Base-by-base conservation (phyloP, 2,113 vertebrate genomes). In the Silurus glanis region DNA sequence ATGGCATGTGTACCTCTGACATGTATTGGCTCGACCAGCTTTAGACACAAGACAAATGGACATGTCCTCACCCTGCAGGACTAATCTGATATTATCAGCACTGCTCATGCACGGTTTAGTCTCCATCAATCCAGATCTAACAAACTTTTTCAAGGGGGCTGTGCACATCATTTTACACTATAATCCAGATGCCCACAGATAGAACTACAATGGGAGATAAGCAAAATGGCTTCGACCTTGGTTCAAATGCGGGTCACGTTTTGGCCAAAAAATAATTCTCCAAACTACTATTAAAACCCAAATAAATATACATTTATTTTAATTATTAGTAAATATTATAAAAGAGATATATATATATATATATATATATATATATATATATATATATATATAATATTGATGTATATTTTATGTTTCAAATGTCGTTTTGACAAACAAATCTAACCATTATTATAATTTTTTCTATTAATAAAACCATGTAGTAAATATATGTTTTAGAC, bases 21-120 rank as follows among this genome's bases (percentile, higher is more conserved):
- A 2, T n/a, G 13, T n/a, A 55, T 56, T 56, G 4, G 4, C 12
- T 25, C 56, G 45, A 37, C 9, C 28, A 5, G 53, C 9, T 56
- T 6, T 23, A 45, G n/a, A 28, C 78, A 47, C n/a, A 81, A 61
- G 28, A 62, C 56, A 62, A 61, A 79, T 58, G n/a, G n/a, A 28
- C 14, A 45, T 47, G 80, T 64, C 19, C 45, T 64, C 1, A 25
- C 12, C 21, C 61, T 66, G 61, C 23, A 82, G 80, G 80, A 59
- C 10, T 4, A 51, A 82, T 5, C 80, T 82, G 80, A 82, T 82
- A 62, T 82, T 66, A 82, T 82, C 80, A 66, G 80, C 81, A 53
- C 9, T 9, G 80, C 23, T 66, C 45, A 82, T 82, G 80, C 61
- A 64, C 10, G 23, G 49, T 83, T 83, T 55, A 53, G 55, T 67